Base-by-base conservation (phyloP, 2,113 vertebrate species). In the Ivindomyrus marchei region DNA sequence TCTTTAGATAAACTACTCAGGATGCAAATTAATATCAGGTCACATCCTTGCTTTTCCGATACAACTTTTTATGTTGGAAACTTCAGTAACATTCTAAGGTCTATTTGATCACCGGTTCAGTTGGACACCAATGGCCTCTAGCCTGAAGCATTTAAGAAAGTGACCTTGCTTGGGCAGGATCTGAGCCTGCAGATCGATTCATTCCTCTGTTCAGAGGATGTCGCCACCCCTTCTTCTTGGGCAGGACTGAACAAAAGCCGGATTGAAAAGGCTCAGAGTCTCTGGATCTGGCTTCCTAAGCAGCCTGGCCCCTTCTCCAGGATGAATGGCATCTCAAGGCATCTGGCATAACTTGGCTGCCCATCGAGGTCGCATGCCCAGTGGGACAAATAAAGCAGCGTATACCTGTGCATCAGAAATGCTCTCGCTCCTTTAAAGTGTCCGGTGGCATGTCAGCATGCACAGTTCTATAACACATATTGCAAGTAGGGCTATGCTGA, bases 151-250 rank as follows among this genome's bases (percentile, higher is more conserved):
- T 46, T 85, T 85, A 87, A 87, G 27, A 50, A 56, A 50, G 10
- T 52, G n/a, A 53, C 85, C 50, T 87, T 87, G 46, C 11, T 19
- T 17, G 39, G 47, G 39, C 80, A 85, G n/a, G 50, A 27, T 36
- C n/a, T 56, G 85, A 87, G 31, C 49, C n/a, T 21, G n/a, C 47
- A 87, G 85, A 87, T 87, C 50, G 49, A 87, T 87, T 47, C 53
- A 15, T 36, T 53, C 31, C 27, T 39, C 3, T 53, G 15, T 49
- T 87, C 50, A 36, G 49, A 56, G 19, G 83, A 85, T 9, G 15
- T 56, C 13, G 15, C 50, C n/a, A 53, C 50, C 85, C 36, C 85
- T 49, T 53, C 49, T 49, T 87, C 27, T 53, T 87, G 85, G 39
- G 83, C 36, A 19, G 74, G 36, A 80, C n/a, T 80, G 74, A n/a